A percentile compares a stretch with the other conserved stretches of the same genome.
phyloP scores from a whole-genome alignment of 30 jellyfish, hydroid and myxozoan genomes.

The Nemopilema nomurai region DNA sequence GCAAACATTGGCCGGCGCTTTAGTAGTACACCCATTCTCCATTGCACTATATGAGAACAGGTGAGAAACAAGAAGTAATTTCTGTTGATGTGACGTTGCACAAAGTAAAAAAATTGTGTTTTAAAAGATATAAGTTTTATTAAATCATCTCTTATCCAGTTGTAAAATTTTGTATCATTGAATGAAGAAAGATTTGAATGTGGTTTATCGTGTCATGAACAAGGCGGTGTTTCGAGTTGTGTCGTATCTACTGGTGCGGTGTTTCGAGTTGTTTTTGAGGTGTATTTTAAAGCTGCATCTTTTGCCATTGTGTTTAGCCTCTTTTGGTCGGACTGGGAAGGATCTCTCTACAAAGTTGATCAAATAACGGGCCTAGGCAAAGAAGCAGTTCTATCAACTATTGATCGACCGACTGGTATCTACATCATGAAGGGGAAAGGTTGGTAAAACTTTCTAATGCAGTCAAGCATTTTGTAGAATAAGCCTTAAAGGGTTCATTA shows the following conservation, averaged over 20 bases:
- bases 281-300: no score
- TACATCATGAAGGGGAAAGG: constrained; percentile 59
- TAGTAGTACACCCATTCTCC: constrained; percentile 44
- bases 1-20: constrained; percentile 18
- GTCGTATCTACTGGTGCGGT: no score
- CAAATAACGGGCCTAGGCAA: constrained; percentile 47
- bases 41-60: constrained; percentile 20
- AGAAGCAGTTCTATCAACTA: background rate
- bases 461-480: no score
- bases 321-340: constrained; percentile 71
- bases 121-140: no score
- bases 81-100: background rate
- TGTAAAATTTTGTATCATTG: background rate
- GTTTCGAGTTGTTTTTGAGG: no score
- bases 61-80: background rate
- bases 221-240: no score
- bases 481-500: no score
- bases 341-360: constrained; percentile 44
- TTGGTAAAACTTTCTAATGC: background rate
- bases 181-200: background rate
- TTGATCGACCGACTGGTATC: constrained; percentile 59
- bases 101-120: background rate
- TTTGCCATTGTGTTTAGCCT: no score
- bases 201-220: background rate
- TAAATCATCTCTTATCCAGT: background rate